Percentiles rank a stretch among this genome's conserved stretches.
Conservation (phyloP, 2,888 invertebrate species). For the Isoperla grammatica region DNA sequence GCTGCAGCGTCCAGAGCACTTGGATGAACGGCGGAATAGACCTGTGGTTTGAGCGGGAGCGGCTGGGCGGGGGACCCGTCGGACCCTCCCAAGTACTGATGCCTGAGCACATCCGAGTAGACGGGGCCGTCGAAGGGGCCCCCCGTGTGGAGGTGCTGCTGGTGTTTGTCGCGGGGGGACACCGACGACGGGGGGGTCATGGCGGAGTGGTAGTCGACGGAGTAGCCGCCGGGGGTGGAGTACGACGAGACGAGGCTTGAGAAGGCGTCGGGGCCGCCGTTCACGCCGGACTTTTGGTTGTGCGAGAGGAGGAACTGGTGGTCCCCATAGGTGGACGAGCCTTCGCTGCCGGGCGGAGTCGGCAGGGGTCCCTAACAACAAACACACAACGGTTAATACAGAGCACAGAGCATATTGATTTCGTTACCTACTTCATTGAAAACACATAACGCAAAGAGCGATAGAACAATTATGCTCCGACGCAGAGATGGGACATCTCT, state of each 20-base stretch:
- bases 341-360: conserved; percentile 86
- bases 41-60: conserved; percentile 83
- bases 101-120: conserved; percentile 47
- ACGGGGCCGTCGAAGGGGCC: conserved; percentile 32
- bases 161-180: conserved; percentile 81
- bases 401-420: too few species aligned
- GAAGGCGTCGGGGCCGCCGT: conserved; percentile 49
- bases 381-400: too few species aligned
- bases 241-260: conserved; percentile 54
- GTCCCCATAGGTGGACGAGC: conserved; percentile 63
- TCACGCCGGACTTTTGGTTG: conserved; percentile 39
- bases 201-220: conserved; percentile 79
- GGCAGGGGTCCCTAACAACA: conserved; percentile 70
- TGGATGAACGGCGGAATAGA: conserved; percentile 65
- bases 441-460: too few species aligned
- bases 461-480: too few species aligned
- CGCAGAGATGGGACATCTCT: too few species aligned
- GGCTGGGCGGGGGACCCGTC: conserved; percentile 53
- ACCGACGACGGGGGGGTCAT: conserved; percentile 98
- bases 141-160: conserved; percentile 52
- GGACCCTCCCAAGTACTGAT: conserved; percentile 61
- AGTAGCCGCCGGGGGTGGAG: conserved; percentile 48
- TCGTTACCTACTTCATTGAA: too few species aligned
- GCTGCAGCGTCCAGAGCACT: conserved; percentile 55
- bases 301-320: conserved; percentile 51